phyloP scores from a whole-genome alignment of 2,888 invertebrate genomes.

The Liodrosophila aerea region DNA sequence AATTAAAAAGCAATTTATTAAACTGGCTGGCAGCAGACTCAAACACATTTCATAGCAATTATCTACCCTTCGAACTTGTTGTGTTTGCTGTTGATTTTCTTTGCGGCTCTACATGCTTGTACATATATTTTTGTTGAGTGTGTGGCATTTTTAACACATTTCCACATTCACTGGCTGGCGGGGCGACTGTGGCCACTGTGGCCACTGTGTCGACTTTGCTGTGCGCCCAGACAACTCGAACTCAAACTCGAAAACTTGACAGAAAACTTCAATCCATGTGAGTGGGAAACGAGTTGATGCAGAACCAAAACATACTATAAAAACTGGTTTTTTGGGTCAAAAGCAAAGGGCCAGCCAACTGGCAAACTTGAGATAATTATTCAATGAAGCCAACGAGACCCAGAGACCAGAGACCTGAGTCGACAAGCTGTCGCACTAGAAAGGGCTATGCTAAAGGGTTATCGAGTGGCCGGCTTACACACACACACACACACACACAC shows the following conservation, averaged over 20 bases:
- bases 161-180: constrained; percentile 50
- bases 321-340: constrained; percentile 71
- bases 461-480: constrained; percentile 43
- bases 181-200: constrained; percentile 8
- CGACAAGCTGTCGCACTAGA: constrained; percentile 35
- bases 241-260: constrained; percentile 15
- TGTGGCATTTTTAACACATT: constrained; percentile 60
- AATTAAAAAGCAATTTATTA: constrained; percentile 67
- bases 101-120: too few species aligned
- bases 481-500: constrained; percentile 8
- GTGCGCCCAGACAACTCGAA: constrained; percentile 37
- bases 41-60: constrained; percentile 4
- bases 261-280: constrained; percentile 9
- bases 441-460: constrained; percentile 63
- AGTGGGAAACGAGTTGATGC: constrained; percentile 55
- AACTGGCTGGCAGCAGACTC: constrained; percentile 1
- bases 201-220: constrained; percentile 33
- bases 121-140: constrained; percentile 27
- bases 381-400: constrained; percentile 64
- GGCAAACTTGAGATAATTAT: constrained; percentile 73
- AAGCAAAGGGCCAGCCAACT: constrained; percentile 57
- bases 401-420: constrained; percentile 13
- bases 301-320: constrained; percentile 33
- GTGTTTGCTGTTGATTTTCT: too few species aligned
- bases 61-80: constrained; percentile 2